These are phyloP conservation scores for Pseudochromis fuscus DNA, from an alignment of 2,797 vertebrate species.

Conservation along the genomic window DNA sequence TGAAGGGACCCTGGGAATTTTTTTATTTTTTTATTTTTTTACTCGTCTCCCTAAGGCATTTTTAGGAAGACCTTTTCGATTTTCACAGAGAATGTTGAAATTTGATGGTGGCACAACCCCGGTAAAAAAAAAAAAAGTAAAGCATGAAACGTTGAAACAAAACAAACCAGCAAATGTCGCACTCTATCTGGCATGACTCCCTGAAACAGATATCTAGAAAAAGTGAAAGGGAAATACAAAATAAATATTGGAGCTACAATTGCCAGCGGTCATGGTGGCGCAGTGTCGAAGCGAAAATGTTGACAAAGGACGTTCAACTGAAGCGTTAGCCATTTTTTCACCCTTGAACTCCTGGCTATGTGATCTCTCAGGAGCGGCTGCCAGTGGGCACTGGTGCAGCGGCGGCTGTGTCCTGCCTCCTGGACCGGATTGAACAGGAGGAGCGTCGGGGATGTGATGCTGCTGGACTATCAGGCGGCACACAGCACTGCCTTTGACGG, in stretches of 20 bases:
- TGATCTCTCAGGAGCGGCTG: conserved; percentile 59
- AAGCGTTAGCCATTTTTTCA: conserved; percentile 41
- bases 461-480: conserved; percentile 76
- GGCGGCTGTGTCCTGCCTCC: conserved; percentile 57
- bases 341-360: conserved; percentile 64
- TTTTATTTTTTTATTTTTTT: not conserved
- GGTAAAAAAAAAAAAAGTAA: conserved; percentile 43
- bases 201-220: conserved; percentile 15
- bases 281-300: conserved; percentile 21
- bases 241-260: conserved; percentile 11
- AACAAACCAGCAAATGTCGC: conserved; percentile 25
- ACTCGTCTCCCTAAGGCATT: conserved; percentile 5
- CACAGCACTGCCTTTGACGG: conserved; percentile 77
- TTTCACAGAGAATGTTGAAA: conserved; percentile 43
- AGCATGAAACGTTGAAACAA: conserved; percentile 20
- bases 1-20: not conserved
- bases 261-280: conserved; percentile 11
- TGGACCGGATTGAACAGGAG: conserved; percentile 60
- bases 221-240: conserved; percentile 18
- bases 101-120: conserved; percentile 33
- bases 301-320: conserved; percentile 30
- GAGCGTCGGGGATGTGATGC: conserved; percentile 52
- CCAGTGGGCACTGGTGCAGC: conserved; percentile 61
- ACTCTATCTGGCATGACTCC: not conserved
- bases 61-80: conserved; percentile 39